phyloP scores from a whole-genome alignment of 2,888 invertebrate species.

The Automeris io region DNA sequence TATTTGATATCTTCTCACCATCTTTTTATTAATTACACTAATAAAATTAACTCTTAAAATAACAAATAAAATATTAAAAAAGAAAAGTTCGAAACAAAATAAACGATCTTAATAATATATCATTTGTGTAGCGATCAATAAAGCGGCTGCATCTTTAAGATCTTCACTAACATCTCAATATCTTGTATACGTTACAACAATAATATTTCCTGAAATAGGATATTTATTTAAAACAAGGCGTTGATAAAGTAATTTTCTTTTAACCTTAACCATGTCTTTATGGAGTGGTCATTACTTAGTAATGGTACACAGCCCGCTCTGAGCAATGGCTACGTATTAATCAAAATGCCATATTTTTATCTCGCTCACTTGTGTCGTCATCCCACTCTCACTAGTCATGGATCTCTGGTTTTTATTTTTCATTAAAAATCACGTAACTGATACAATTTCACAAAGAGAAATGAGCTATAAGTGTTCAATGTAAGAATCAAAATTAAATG shows the following conservation, averaged over 20 bases:
- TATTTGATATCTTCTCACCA: conserved; percentile 10
- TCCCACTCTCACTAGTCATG: conserved; percentile 63
- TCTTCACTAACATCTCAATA: conserved; percentile 71
- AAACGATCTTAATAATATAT: conserved; percentile 63
- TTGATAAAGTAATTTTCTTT: conserved; percentile 78
- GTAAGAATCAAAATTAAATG: conserved; percentile 19
- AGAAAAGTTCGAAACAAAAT: conserved; percentile 44
- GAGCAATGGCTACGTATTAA: conserved; percentile 75
- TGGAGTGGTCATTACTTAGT: conserved; percentile 77
- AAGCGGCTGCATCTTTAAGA: conserved; percentile 65
- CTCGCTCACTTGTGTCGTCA: conserved; percentile 49
- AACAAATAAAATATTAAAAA: conserved; percentile 34
- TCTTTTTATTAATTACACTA: conserved; percentile 34
- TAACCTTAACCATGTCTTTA: conserved; percentile 78
- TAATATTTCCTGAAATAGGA: conserved; percentile 77
- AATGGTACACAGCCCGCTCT: conserved; percentile 75
- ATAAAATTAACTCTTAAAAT: conserved; percentile 42
- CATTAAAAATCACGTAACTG: conserved; percentile 36
- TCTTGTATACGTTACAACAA: conserved; percentile 74
- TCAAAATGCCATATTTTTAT: conserved; percentile 74
- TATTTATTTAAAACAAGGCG: conserved; percentile 78
- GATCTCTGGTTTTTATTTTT: conserved; percentile 61
- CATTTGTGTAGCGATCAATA: conserved; percentile 73
- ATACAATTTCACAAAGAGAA: conserved; percentile 20
- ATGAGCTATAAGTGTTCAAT: conserved; percentile 17